These are phyloP conservation scores for Pelvicachromis taeniatus DNA, from an alignment of 2,113 vertebrate species.

Conservation along the genomic window DNA sequence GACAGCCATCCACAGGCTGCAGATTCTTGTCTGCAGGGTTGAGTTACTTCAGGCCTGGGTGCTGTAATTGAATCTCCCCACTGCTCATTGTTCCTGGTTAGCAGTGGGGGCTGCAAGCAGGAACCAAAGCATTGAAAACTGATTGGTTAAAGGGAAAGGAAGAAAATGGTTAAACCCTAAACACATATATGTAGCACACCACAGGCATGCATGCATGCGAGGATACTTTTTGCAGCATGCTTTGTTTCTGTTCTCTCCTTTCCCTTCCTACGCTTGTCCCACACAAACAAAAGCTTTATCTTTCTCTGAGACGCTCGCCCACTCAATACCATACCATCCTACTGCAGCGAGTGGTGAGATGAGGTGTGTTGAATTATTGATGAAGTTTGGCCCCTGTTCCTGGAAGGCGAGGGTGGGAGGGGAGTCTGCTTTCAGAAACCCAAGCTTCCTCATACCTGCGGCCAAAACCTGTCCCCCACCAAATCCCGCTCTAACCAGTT, in stretches of 20 bases:
- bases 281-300: slow-evolving; percentile 52
- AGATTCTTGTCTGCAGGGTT: slow-evolving; percentile 63
- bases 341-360: slow-evolving; percentile 56
- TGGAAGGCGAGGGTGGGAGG: slow-evolving; percentile 54
- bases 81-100: slow-evolving; percentile 59
- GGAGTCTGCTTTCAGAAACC: slow-evolving; percentile 78
- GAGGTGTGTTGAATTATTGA: slow-evolving; percentile 77
- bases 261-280: slow-evolving; percentile 16
- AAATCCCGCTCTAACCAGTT: slow-evolving; percentile 16
- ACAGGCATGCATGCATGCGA: not conserved
- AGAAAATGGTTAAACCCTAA: not conserved
- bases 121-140: slow-evolving; percentile 30
- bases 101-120: slow-evolving; percentile 38
- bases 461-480: slow-evolving; percentile 42
- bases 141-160: slow-evolving; percentile 30
- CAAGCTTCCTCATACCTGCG: slow-evolving; percentile 62
- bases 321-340: slow-evolving; percentile 42
- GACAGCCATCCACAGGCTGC: slow-evolving; percentile 39
- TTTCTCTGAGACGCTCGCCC: slow-evolving; percentile 30
- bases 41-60: slow-evolving; percentile 44
- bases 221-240: not conserved
- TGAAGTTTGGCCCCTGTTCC: slow-evolving; percentile 70
- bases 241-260: not conserved
- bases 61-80: slow-evolving; percentile 53
- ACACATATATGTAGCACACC: not conserved